Evolutionary conservation across 2,113 vertebrate species (phyloP), one percentile per base, ranked within the genome.

Genomic region (Rostratula benghalensis): DNA sequence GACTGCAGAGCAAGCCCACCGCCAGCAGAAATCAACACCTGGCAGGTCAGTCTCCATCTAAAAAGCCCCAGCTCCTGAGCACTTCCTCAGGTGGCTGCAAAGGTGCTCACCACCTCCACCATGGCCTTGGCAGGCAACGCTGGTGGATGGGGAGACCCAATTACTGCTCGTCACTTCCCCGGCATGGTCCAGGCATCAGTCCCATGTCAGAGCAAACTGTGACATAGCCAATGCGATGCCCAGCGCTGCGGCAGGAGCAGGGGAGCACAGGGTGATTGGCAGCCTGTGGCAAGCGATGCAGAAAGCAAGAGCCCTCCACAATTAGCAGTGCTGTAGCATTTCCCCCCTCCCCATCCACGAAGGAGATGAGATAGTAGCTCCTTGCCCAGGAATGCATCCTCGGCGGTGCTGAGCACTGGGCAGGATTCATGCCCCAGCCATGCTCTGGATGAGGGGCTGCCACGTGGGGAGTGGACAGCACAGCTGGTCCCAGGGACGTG

Each of bases 301-400:
- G 19, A 60, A 60, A 64, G 75, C 71, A 30, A 2, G 1, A 88
- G 65, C 43, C 12, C 28, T 11, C 48, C 0, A 4, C 76, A 90
- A 89, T 92, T 81, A 96, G 79, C 2, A 0, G 11, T 7, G 59
- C 45, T 0, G 1, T 37, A 48, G 83, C 10, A 0, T 28, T 41
- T 41, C 13, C 54, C 37, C 45, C 35, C 48, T 70, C 37, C 31
- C 68, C 1, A 0, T 2, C 12, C 0, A 0, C 46, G 30, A 43
- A n/a, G 11, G 53, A 51, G 50, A 39, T 43, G 43, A 51, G 45
- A 41, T 7, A 25, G 74, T 75, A 70, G 70, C 31, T 53, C 30
- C 71, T 31, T 1, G 0, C 1, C 43, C 46, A 46, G 67, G 67
- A 57, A 56, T 1, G 13, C 19, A 86, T 45, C 59, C 51, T 6